Evolutionary conservation across 2,888 invertebrate genomes (phyloP), one percentile per base, ranked within the genome.

Genomic region (Drosophila barbarae): DNA sequence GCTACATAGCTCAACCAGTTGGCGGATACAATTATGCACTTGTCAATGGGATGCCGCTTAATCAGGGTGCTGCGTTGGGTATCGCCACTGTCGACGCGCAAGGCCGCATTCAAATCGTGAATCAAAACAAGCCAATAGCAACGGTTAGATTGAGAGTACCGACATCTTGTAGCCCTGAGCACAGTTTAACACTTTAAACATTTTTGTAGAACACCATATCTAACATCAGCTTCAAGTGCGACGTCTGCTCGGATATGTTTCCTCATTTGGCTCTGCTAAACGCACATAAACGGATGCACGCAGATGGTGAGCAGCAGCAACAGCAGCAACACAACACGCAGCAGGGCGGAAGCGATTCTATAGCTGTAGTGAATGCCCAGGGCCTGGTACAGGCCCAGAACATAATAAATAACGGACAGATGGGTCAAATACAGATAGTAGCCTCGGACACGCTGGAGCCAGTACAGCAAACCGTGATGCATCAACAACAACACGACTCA

Each of bases 171-270:
- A 4, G 2, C 13, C 4, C 15, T 56, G 0, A 6, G 9, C 15
- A 18, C 0, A 46, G 8, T 44, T 70, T 83, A 72, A 78, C 74
- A 6, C 71, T 76, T 53, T 84, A 3, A 18, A 21, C 78, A 5
- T 79, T 75, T 10, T 73, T 92, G 55, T 93, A 94, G 86, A 94
- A 94, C 82, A 92, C 94, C 59, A 93, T 94, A 86, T 93, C 94
- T 15, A 95, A 95, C 86, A 95, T 95, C 28, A 95, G 95, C 77
- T 96, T 95, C 88, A 96, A 96, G 90, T 96, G 96, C 89, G 96
- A 96, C 89, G 94, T 95, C 9, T 96, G 96, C 86, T 95, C 95
- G 44, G 90, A 95, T 67, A 95, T 95, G 91, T 96, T 96, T 88
- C 94, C 94, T 1, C 95, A 96, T 87, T 91, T 95, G 71, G 93